These are phyloP conservation scores for Varecia variegata DNA, from an alignment of 2,797 vertebrate genomes.

Conservation along the genomic window DNA sequence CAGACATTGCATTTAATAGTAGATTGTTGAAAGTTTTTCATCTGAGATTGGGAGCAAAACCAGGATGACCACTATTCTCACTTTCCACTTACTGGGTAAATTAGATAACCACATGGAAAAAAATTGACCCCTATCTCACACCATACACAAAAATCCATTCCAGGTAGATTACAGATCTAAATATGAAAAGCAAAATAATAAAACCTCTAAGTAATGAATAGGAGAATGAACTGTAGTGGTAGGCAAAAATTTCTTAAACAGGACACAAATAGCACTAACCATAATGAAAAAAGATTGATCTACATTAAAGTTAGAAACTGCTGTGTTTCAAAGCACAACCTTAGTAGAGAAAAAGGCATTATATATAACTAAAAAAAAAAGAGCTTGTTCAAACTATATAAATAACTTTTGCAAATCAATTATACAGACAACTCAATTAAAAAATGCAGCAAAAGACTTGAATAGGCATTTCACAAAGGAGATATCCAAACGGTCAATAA, in stretches of 20 bases:
- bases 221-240: neutral
- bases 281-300: neutral
- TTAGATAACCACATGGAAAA: neutral
- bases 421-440: constrained; percentile 37
- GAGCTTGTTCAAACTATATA: neutral
- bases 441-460: constrained; percentile 25
- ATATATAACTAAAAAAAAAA: neutral
- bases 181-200: constrained; percentile 33
- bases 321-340: neutral
- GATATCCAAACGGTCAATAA: constrained; percentile 13
- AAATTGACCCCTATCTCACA: neutral
- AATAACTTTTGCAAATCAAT: constrained; percentile 37
- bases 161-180: neutral
- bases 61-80: neutral
- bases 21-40: neutral
- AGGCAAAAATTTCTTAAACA: constrained; percentile 36
- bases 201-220: neutral
- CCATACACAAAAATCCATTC: neutral
- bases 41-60: neutral
- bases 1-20: neutral
- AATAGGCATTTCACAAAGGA: constrained; percentile 29
- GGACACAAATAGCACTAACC: neutral
- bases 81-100: neutral
- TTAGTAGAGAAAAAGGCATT: neutral
- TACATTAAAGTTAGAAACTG: constrained; percentile 42